Evolutionary conservation across 1,140 invertebrate species (phyloP).

Genomic region (Panagrolaimus sp.): DNA sequence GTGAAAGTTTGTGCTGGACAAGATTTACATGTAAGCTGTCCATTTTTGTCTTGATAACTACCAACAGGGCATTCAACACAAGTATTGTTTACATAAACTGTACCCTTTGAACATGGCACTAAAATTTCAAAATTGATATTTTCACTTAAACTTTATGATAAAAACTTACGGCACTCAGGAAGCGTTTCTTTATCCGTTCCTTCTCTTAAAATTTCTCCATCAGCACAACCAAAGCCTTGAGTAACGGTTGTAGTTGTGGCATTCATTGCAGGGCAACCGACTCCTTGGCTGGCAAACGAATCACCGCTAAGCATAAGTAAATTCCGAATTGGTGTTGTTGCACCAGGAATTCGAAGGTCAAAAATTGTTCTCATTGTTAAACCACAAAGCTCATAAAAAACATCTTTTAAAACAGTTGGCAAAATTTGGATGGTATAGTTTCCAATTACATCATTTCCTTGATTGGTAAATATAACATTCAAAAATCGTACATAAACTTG

Average conservation of each 20-base stretch:
- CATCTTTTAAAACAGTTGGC: conserved; percentile 76
- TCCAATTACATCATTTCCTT: conserved; percentile 61
- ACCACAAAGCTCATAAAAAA: conserved; percentile 86
- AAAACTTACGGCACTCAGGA: conserved; percentile 77
- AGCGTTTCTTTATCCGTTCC: conserved; percentile 60
- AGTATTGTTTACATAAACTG: conserved; percentile 54
- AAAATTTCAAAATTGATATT: conserved; percentile 13
- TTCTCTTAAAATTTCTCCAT: conserved; percentile 79
- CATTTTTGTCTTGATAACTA: conserved; percentile 77
- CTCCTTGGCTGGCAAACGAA: conserved; percentile 65
- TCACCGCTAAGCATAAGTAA: conserved; percentile 63
- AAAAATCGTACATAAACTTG: conserved; percentile 73
- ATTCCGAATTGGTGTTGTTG: conserved; percentile 80
- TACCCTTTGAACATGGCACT: conserved; percentile 56
- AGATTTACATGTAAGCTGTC: conserved; percentile 67
- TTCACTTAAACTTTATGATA: neutral
- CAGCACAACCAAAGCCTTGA: conserved; percentile 81
- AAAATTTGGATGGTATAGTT: conserved; percentile 79
- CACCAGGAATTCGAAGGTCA: conserved; percentile 82
- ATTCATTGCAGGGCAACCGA: conserved; percentile 79
- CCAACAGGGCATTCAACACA: conserved; percentile 81
- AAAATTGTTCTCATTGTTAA: conserved; percentile 86
- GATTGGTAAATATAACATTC: conserved; percentile 76
- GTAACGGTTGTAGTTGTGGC: conserved; percentile 76
- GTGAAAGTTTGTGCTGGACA: conserved; percentile 67